Conservation (phyloP, 2,797 vertebrate species). For the Coregonus ussuriensis region DNA sequence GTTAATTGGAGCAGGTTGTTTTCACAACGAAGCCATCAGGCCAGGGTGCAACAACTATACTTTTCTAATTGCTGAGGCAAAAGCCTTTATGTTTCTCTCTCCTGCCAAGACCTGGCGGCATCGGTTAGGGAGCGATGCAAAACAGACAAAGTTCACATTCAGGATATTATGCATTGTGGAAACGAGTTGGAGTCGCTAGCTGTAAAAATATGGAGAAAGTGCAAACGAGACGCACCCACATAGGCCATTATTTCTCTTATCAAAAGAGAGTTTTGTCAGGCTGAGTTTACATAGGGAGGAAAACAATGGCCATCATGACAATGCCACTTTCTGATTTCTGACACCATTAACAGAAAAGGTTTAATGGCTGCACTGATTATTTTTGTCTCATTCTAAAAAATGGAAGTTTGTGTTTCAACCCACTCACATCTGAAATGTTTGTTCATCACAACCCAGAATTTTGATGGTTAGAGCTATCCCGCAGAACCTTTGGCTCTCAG, state of each 20-base stretch:
- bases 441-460: not conserved
- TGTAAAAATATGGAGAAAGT: not conserved
- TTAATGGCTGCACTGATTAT: not conserved
- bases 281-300: not conserved
- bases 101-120: slow-evolving; percentile 10
- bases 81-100: slow-evolving; percentile 36
- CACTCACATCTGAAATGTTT: not conserved
- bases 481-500: not conserved
- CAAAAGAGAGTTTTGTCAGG: not conserved
- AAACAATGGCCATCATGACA: not conserved
- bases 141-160: slow-evolving; percentile 7
- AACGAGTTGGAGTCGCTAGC: not conserved
- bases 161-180: not conserved
- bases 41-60: slow-evolving; percentile 46
- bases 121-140: slow-evolving; percentile 12
- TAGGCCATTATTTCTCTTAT: slow-evolving; percentile 5
- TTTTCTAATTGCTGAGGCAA: slow-evolving; percentile 59
- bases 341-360: not conserved
- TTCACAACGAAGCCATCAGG: slow-evolving; percentile 43
- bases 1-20: slow-evolving; percentile 82
- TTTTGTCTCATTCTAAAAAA: not conserved
- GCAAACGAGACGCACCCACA: not conserved
- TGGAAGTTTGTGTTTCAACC: not conserved
- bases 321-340: not conserved
- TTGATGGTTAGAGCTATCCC: not conserved